Conservation (phyloP, 2,888 invertebrate genomes). For the Drosophila sordidula region DNA sequence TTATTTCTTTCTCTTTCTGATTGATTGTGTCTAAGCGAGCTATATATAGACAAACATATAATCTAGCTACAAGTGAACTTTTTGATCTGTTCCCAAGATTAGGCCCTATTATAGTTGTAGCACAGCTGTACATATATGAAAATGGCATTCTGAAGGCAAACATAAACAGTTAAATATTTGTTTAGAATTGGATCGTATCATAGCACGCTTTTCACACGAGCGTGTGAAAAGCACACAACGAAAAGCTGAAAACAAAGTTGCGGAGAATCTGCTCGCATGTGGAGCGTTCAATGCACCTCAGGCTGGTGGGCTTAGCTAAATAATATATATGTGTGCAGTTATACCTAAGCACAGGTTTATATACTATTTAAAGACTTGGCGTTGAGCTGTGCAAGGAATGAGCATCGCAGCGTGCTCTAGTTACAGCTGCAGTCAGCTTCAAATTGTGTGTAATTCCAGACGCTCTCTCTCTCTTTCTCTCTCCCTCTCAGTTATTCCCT, state of each 20-base stretch:
- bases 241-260: slow-evolving; percentile 23
- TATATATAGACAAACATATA: not conserved
- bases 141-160: slow-evolving; percentile 34
- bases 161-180: slow-evolving; percentile 70
- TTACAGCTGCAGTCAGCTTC: slow-evolving; percentile 51
- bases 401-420: slow-evolving; percentile 57
- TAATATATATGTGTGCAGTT: not conserved
- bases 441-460: slow-evolving; percentile 44
- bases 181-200: slow-evolving; percentile 43
- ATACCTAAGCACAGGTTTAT: not conserved
- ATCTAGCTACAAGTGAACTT: slow-evolving; percentile 2
- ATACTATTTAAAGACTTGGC: slow-evolving; percentile 9
- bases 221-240: slow-evolving; percentile 71
- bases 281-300: slow-evolving; percentile 52
- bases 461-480: not conserved
- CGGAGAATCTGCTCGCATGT: slow-evolving; percentile 18
- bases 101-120: not conserved
- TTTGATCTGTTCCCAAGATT: slow-evolving; percentile 5
- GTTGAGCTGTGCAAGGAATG: slow-evolving; percentile 50
- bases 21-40: not conserved
- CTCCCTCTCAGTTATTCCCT: not conserved
- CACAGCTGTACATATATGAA: slow-evolving; percentile 12
- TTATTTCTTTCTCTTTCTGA: not conserved
- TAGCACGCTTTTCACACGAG: slow-evolving; percentile 75
- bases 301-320: slow-evolving; percentile 1